Percentiles rank a stretch among this genome's conserved stretches.
phyloP scores from a whole-genome alignment of 2,113 vertebrate species.

The Oophaga pumilio region DNA sequence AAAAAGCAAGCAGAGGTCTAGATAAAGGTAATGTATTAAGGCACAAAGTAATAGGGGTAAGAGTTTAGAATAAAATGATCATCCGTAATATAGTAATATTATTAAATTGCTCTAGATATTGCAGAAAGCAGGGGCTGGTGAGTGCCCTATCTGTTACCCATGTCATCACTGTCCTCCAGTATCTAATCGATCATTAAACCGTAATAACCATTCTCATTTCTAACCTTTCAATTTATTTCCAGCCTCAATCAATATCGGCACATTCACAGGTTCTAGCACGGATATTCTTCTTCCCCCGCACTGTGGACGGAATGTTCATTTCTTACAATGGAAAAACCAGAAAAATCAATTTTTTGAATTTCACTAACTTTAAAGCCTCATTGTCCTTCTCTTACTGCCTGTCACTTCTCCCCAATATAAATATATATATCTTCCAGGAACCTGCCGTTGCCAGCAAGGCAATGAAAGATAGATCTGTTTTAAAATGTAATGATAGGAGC shows the following conservation, averaged over 20 bases:
- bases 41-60: too few relatives aligned
- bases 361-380: constrained; percentile 36
- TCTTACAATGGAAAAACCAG: constrained; percentile 1
- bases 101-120: not conserved
- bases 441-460: not conserved
- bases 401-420: constrained; percentile 33
- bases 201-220: constrained; percentile 21
- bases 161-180: not conserved
- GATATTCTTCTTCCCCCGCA: not conserved
- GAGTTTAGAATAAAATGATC: too few relatives aligned
- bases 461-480: constrained; percentile 39
- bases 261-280: not conserved
- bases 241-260: constrained; percentile 13
- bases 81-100: not conserved
- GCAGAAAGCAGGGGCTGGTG: not conserved
- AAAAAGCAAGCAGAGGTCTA: too few relatives aligned
- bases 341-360: constrained; percentile 23
- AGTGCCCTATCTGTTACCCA: not conserved
- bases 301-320: not conserved
- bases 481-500: not conserved
- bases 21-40: too few relatives aligned
- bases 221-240: not conserved
- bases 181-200: constrained; percentile 13
- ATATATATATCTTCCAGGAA: constrained; percentile 40
- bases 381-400: constrained; percentile 12